Base-by-base conservation (phyloP, 1,140 invertebrate genomes). In the Trichomalopsis sarcophagae region DNA sequence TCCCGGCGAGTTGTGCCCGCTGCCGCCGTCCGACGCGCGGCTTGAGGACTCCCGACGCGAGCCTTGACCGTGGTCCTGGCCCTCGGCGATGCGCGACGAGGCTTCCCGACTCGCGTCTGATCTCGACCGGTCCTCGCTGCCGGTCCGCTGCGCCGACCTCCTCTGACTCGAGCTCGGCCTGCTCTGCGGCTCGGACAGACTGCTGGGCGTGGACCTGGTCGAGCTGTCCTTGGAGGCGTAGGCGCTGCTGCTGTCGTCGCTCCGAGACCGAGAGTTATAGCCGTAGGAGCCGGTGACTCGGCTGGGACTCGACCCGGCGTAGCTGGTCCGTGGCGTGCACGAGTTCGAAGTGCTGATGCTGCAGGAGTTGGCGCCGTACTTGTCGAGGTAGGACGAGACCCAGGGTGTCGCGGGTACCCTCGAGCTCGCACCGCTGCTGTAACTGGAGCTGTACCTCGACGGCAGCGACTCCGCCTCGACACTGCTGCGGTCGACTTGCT, bases 401-500 rank as follows among this genome's bases (percentile, higher is more conserved):
- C 95, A 97, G 27, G 95, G 93, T 10, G 91, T 85, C 17, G 94
- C 89, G 44, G 94, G 92, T 44, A 94, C 93, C 89, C 95, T 94
- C 3, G 40, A 83, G 21, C 27, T 10, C 9, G 23, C 27, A 17
- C 2, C 36, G 30, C 11, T 69, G 23, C 40, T 6, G 71, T 94
- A 93, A 40, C 92, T 94, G 89, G 94, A 92, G 23, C 91, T 94
- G 89, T 95, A 96, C 86, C 95, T 93, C 13, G 95, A 94, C 69
- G 44, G 79, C 93, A 94, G 87, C 5, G 40, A 44, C 95, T 93
- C 66, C 95, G 93, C 11, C 95, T 94, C 5, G 94, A 91, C 86
- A 96, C 95, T 80, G 96, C 95, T 85, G 94, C 95, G 92, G 87
- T 96, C 96, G 7, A 95, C 95, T 88, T 97, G 96, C 30, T 95